Percentiles rank a stretch among this genome's conserved stretches.
Evolutionary conservation across 2,113 vertebrate species (phyloP).

Genomic region (Passer domesticus): DNA sequence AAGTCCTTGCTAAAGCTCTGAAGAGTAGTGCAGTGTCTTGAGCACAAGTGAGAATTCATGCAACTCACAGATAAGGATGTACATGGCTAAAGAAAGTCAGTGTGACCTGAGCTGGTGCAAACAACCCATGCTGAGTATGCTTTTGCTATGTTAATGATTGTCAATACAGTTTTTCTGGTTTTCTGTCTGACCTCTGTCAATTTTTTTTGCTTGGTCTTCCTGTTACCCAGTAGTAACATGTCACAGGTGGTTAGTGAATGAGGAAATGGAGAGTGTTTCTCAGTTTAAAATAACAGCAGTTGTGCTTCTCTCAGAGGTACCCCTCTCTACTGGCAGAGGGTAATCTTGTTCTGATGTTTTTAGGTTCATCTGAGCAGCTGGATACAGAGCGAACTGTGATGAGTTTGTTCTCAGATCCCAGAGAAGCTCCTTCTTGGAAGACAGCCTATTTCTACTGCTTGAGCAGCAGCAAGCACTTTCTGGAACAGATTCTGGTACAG

Average conservation of each 20-base stretch:
- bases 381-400: constrained; percentile 76
- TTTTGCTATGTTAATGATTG: background rate
- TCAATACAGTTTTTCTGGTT: background rate
- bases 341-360: background rate
- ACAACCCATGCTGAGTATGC: background rate
- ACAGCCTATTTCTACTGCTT: constrained; percentile 90
- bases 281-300: background rate
- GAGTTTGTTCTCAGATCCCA: constrained; percentile 80
- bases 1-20: background rate
- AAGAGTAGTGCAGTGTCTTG: background rate
- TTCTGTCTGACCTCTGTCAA: background rate
- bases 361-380: constrained; percentile 59
- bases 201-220: background rate
- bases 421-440: constrained; percentile 85
- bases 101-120: background rate
- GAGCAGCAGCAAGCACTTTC: constrained; percentile 90
- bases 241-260: background rate
- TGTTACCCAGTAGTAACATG: background rate
- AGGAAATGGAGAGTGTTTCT: background rate
- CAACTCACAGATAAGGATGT: background rate
- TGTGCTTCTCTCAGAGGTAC: background rate
- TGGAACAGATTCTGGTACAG: constrained; percentile 92
- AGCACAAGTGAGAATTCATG: background rate
- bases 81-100: background rate
- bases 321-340: background rate